Conservation (phyloP, 2,888 invertebrate genomes). For the Eulithis testata region DNA sequence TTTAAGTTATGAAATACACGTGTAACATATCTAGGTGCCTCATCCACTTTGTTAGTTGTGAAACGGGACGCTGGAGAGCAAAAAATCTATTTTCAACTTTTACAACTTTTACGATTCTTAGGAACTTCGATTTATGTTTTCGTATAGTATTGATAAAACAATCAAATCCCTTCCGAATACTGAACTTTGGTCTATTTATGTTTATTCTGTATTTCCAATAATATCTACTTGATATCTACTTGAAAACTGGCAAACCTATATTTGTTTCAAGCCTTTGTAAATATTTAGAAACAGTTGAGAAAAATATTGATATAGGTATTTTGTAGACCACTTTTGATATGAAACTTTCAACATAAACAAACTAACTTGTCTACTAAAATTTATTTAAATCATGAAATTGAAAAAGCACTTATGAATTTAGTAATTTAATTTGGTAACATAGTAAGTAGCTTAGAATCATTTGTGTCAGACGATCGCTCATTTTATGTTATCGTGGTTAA, state of each 20-base stretch:
- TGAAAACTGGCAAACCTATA: constrained; percentile 15
- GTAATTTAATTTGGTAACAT: too few relatives aligned
- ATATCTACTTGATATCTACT: constrained; percentile 10
- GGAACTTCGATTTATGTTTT: constrained; percentile 48
- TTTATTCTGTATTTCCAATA: constrained; percentile 34
- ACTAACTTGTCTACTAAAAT: too few relatives aligned
- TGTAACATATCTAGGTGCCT: constrained; percentile 41
- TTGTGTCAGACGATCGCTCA: too few relatives aligned
- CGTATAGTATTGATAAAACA: constrained; percentile 45
- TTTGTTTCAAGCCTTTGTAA: constrained; percentile 18
- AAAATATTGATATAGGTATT: constrained; percentile 9
- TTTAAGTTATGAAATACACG: constrained; percentile 21
- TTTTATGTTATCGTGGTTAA: too few relatives aligned
- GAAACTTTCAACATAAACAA: too few relatives aligned
- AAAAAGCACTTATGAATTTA: too few relatives aligned
- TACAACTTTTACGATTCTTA: constrained; percentile 47
- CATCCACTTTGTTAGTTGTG: constrained; percentile 30
- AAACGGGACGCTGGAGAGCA: constrained; percentile 41
- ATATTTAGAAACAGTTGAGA: constrained; percentile 9
- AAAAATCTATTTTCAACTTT: constrained; percentile 59
- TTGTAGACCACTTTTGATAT: background rate
- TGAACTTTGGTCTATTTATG: constrained; percentile 39
- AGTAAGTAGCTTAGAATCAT: too few relatives aligned
- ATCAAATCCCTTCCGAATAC: constrained; percentile 45
- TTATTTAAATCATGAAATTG: too few relatives aligned